Conservation (phyloP, 2,797 vertebrate genomes). For the Hydrolagus colliei region DNA sequence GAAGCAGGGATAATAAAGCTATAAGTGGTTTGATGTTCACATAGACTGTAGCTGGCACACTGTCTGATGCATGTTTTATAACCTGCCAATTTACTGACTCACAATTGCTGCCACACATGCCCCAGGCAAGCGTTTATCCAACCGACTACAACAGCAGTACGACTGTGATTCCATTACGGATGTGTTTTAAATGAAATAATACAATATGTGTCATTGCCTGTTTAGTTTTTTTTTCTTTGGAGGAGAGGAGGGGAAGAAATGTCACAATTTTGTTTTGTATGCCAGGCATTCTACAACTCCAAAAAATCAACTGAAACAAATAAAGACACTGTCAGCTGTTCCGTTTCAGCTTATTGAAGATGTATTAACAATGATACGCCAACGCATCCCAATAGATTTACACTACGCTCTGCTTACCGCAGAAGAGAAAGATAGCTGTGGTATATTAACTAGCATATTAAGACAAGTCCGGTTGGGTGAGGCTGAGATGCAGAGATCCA, state of each 20-base stretch:
- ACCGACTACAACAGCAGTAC: background rate
- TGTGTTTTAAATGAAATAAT: conserved; percentile 7
- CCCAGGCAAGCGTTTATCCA: conserved; percentile 14
- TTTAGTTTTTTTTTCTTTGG: background rate
- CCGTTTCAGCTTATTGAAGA: background rate
- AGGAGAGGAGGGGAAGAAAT: background rate
- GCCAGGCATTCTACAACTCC: background rate
- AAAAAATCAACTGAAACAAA: background rate
- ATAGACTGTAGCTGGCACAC: background rate
- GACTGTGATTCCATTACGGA: background rate
- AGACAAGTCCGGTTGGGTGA: no score
- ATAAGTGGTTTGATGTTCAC: conserved; percentile 16
- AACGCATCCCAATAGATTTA: background rate
- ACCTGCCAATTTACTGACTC: conserved; percentile 12
- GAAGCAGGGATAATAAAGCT: background rate
- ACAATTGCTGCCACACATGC: conserved; percentile 5
- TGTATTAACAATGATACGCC: background rate
- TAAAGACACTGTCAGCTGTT: background rate
- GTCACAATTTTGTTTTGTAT: background rate
- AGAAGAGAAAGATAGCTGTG: background rate
- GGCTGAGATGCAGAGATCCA: no score
- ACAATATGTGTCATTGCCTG: background rate
- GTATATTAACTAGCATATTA: background rate
- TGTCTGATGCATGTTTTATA: background rate
- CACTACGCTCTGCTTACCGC: background rate